Conservation (phyloP, 2,113 vertebrate genomes). For the Maccullochella peelii region DNA sequence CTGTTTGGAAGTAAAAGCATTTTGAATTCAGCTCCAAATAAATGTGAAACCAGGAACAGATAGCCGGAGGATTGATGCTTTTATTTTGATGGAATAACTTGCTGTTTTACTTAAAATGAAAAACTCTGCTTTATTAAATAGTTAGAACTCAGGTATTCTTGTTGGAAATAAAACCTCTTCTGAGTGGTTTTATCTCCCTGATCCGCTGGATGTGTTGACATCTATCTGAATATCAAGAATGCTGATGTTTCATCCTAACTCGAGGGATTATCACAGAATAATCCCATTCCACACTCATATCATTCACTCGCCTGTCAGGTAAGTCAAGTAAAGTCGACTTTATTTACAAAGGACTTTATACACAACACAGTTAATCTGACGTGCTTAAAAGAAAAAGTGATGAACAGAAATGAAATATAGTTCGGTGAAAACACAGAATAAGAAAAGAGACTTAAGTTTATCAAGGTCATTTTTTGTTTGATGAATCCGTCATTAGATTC, state of each 20-base stretch:
- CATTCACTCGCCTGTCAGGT: background rate
- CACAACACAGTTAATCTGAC: background rate
- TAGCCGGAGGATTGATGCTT: slow-evolving; percentile 16
- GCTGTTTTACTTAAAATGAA: background rate
- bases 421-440: background rate
- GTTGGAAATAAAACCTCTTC: background rate
- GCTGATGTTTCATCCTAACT: background rate
- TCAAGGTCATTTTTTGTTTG: background rate
- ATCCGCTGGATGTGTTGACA: background rate
- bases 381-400: background rate
- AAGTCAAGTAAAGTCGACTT: background rate
- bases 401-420: background rate
- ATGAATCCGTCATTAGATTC: background rate
- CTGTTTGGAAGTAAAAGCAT: slow-evolving; percentile 31
- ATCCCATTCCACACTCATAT: background rate
- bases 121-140: background rate
- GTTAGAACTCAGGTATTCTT: background rate
- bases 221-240: background rate
- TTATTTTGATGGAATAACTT: slow-evolving; percentile 19
- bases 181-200: slow-evolving; percentile 14
- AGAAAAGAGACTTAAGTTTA: background rate
- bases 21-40: background rate
- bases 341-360: background rate
- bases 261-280: background rate
- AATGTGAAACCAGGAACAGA: background rate